phyloP scores from a whole-genome alignment of 2,888 invertebrate species.

The Stenotaenia linearis region DNA sequence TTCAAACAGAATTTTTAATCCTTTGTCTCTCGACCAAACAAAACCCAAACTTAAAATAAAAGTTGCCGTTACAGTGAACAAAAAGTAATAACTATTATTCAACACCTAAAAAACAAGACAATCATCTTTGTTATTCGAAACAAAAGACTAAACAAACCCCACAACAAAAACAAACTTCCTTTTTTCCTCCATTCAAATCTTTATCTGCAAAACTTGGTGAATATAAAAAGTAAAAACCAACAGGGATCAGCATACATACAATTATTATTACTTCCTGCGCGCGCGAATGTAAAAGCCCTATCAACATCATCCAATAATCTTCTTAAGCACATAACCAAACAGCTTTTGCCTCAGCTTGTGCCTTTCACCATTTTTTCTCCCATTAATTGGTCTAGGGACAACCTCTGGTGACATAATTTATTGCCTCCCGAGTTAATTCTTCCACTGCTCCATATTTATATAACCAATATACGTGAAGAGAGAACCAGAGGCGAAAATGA shows the following conservation, averaged over 20 bases:
- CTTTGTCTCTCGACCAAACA: too few relatives aligned
- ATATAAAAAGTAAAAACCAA: background rate
- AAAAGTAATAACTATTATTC: too few relatives aligned
- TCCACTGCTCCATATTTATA: background rate
- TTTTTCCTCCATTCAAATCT: background rate
- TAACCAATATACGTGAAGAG: background rate
- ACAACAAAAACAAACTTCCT: background rate
- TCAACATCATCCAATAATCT: background rate
- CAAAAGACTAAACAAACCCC: background rate
- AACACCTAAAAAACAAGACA: background rate
- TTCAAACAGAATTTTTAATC: too few relatives aligned
- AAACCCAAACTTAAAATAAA: too few relatives aligned
- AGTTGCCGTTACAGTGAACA: too few relatives aligned
- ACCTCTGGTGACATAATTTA: constrained; percentile 1
- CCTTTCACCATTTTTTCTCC: background rate
- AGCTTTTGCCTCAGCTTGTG: background rate
- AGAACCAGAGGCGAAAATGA: constrained; percentile 13
- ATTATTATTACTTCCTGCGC: background rate
- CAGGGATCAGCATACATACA: background rate
- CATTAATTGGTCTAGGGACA: background rate
- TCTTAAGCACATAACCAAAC: constrained; percentile 1
- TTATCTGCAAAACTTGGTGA: background rate
- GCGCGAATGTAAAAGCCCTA: background rate
- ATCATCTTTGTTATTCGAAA: background rate
- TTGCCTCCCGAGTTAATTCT: background rate